Evolutionary conservation across 2,888 invertebrate genomes (phyloP).

Genomic region (Leucophenga maculata): DNA sequence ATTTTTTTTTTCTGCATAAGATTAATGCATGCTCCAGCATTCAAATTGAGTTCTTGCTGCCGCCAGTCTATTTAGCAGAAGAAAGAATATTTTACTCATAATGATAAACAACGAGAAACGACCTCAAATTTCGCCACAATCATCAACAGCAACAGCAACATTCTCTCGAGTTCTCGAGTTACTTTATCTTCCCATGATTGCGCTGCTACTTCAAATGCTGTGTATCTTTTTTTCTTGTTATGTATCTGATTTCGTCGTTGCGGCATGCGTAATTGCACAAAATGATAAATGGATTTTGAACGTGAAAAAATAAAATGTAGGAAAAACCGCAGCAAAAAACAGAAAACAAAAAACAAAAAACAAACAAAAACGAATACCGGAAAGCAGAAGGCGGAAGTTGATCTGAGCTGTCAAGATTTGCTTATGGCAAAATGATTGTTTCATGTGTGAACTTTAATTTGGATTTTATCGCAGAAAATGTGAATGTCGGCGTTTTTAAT

Average conservation of each 20-base stretch:
- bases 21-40: too few relatives aligned
- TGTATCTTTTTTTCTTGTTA: too few relatives aligned
- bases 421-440: background rate
- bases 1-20: too few relatives aligned
- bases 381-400: background rate
- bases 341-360: background rate
- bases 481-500: too few relatives aligned
- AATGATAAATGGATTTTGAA: conserved; percentile 9
- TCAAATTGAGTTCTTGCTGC: too few relatives aligned
- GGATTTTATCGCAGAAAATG: background rate
- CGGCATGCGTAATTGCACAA: conserved; percentile 15
- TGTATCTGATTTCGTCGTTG: background rate
- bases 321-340: background rate
- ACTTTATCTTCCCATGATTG: too few relatives aligned
- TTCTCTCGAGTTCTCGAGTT: too few relatives aligned
- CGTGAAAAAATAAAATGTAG: background rate
- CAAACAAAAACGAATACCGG: too few relatives aligned
- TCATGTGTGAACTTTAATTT: background rate
- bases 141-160: conserved; percentile 14
- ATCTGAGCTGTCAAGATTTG: background rate
- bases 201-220: too few relatives aligned
- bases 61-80: background rate
- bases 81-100: background rate
- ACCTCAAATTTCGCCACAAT: conserved; percentile 17
- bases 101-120: background rate